Base-by-base conservation (phyloP, 2,797 vertebrate species). In the Sparidentex hasta region DNA sequence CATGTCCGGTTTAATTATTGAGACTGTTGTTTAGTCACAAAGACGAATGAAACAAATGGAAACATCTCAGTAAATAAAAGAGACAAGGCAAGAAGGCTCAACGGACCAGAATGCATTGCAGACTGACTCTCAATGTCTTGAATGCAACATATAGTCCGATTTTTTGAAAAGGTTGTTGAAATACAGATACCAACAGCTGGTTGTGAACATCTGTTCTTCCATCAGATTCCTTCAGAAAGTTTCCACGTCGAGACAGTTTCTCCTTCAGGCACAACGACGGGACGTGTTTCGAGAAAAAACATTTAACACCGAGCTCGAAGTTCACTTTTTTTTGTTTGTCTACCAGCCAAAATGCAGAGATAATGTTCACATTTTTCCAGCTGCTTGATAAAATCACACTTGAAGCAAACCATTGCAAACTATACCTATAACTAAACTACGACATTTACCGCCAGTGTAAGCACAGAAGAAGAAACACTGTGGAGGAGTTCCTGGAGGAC, bases 401-500 rank as follows among this genome's bases (percentile, higher is more conserved):
- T 38, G 9, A 38, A 8, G 33, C 8, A 9, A 38, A 38, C 6
- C 9, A 7, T 38, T 38, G 33, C 33, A 38, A 38, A 38, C n/a
- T n/a, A n/a, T n/a, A n/a, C n/a, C n/a, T n/a, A n/a, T n/a, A n/a
- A n/a, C n/a, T n/a, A n/a, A n/a, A n/a, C n/a, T n/a, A n/a, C n/a
- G n/a, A 69, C 64, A 65, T 63, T 63, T 62, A 8, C 41, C 51
- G 61, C 67, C 47, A 11, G 54, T 56, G 62, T 74, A 16, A 61
- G 75, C 62, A 83, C 63, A 63, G 33, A 14, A 58, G 61, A 20
- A 55, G 29, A 68, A 23, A 27, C 5, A 2, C 2, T 4, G 5
- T 27, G 1, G 17, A 41, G 43, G 18, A 33, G 3, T 52, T 78
- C 73, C 54, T n/a, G 18, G 46, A 66, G 82, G 83, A 66, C 20